A percentile compares a stretch with the other conserved stretches of the same genome.
Conservation (phyloP, 2,888 invertebrate genomes). For the Drosophila helvetica region DNA sequence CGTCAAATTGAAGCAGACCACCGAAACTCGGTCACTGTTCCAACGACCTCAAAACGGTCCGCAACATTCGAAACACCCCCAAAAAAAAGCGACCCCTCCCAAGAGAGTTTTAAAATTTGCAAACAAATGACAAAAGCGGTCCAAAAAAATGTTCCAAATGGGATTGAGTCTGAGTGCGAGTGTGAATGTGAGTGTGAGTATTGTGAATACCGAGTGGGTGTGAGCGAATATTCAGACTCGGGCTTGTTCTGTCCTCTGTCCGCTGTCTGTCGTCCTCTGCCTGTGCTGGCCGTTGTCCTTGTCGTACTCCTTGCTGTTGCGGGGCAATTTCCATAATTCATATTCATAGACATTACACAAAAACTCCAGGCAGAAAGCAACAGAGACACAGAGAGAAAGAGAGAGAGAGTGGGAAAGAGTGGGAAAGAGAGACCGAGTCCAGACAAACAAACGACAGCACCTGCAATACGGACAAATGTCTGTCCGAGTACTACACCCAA, state of each 20-base stretch:
- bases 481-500: slow-evolving; percentile 45
- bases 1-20: neutral
- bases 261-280: slow-evolving; percentile 11
- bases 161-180: slow-evolving; percentile 24
- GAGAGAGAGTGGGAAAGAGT: slow-evolving; percentile 13
- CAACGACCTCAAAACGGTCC: slow-evolving; percentile 48
- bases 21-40: slow-evolving; percentile 63
- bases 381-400: slow-evolving; percentile 47
- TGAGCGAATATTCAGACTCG: slow-evolving; percentile 32
- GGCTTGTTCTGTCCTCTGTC: slow-evolving; percentile 21
- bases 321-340: slow-evolving; percentile 81
- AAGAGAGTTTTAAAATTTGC: slow-evolving; percentile 34
- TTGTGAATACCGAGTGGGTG: slow-evolving; percentile 35
- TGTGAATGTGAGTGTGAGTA: slow-evolving; percentile 16
- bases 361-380: slow-evolving; percentile 37
- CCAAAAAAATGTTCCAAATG: slow-evolving; percentile 42
- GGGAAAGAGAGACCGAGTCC: slow-evolving; percentile 50
- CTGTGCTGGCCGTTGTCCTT: slow-evolving; percentile 43
- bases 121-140: slow-evolving; percentile 28
- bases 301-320: slow-evolving; percentile 51
- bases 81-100: slow-evolving; percentile 15
- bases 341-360: slow-evolving; percentile 74
- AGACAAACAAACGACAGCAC: slow-evolving; percentile 66
- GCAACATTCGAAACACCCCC: slow-evolving; percentile 32
- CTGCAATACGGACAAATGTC: slow-evolving; percentile 80